A percentile compares a stretch with the other conserved stretches of the same genome.
Evolutionary conservation across 2,797 vertebrate genomes (phyloP).

Genomic region (Chaunax sp.): DNA sequence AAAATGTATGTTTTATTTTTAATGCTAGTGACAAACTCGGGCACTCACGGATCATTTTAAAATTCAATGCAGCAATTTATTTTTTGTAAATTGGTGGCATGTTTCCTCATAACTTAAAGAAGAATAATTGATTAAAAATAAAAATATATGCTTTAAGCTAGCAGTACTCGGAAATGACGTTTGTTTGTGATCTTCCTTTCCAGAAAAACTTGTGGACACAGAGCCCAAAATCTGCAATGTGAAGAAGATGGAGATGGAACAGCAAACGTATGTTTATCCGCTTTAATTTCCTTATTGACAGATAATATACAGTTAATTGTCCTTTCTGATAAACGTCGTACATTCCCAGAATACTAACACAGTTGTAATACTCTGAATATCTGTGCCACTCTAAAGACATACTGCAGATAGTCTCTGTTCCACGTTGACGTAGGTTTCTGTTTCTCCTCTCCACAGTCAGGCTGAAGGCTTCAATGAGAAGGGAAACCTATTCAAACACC

Average conservation of each 20-base stretch:
- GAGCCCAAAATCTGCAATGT: conserved; percentile 69
- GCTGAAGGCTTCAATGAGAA: conserved; percentile 96
- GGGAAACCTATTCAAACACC: conserved; percentile 92
- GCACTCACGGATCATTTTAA: too few species aligned
- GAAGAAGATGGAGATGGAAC: conserved; percentile 82
- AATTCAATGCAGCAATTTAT: too few species aligned
- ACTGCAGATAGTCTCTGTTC: too few species aligned
- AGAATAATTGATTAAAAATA: conserved; percentile 1
- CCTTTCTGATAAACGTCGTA: too few species aligned
- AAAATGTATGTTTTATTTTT: too few species aligned
- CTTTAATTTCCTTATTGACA: too few species aligned
- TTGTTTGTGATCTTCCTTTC: conserved; percentile 57
- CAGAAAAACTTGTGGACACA: conserved; percentile 87
- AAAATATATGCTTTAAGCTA: not conserved
- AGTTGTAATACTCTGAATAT: too few species aligned
- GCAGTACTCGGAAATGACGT: conserved; percentile 70
- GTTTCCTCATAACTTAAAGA: conserved; percentile 48
- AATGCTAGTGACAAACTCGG: too few species aligned
- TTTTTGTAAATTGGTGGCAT: conserved; percentile 18
- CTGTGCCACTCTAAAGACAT: too few species aligned
- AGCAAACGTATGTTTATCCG: conserved; percentile 73
- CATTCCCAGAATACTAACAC: too few species aligned
- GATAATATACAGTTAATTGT: too few species aligned
- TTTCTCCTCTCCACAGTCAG: conserved; percentile 79
- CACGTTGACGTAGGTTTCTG: conserved; percentile 22